Percentiles rank a stretch among this genome's conserved stretches.
Evolutionary conservation across 2,888 invertebrate genomes (phyloP).

Genomic region (Epiblema foenella): DNA sequence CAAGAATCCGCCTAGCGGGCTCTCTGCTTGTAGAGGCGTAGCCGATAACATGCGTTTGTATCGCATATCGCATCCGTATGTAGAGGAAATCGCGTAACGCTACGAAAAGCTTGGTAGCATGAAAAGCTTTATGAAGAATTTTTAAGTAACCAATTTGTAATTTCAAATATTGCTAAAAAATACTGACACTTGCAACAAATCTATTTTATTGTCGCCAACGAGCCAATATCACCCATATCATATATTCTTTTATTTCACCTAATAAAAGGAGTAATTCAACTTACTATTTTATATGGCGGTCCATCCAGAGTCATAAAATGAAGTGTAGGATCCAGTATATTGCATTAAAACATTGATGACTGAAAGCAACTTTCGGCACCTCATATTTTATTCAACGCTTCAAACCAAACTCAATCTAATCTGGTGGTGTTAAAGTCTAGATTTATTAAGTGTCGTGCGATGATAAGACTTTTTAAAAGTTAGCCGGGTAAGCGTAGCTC

Average conservation of each 20-base stretch:
- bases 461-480: conserved; percentile 2
- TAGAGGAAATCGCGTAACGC: too few relatives aligned
- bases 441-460: not conserved
- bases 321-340: conserved; percentile 27
- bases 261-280: conserved; percentile 26
- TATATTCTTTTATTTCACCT: conserved; percentile 21
- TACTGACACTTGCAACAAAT: not conserved
- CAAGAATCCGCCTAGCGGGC: too few relatives aligned
- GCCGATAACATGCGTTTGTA: too few relatives aligned
- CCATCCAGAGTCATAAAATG: conserved; percentile 28
- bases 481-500: not conserved
- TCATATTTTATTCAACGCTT: conserved; percentile 7
- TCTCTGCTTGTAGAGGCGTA: too few relatives aligned
- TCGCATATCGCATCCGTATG: too few relatives aligned
- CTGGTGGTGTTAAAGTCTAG: not conserved
- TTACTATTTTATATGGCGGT: conserved; percentile 33
- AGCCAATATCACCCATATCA: conserved; percentile 21
- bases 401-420: not conserved
- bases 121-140: not conserved
- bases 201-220: conserved; percentile 24
- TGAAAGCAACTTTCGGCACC: conserved; percentile 49
- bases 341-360: conserved; percentile 44
- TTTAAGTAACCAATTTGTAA: too few relatives aligned
- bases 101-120: too few relatives aligned
- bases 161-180: too few relatives aligned